Evolutionary conservation across 2,888 invertebrate genomes (phyloP), one percentile per base, ranked within the genome.

Genomic region (Leptogaster cylindrica): DNA sequence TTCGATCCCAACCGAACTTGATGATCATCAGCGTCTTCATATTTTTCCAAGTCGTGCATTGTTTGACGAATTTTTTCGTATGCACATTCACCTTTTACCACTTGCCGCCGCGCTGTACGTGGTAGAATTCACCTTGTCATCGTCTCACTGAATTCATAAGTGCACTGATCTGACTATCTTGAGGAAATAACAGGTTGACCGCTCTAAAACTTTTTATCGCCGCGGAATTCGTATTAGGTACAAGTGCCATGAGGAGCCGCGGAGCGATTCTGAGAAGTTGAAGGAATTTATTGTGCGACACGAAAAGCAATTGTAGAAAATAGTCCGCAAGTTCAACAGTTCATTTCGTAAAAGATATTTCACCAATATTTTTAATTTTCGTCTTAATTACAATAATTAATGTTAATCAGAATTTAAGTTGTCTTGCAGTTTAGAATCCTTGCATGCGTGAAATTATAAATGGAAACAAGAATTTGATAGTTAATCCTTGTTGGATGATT

Each of bases 121-220:
- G 46, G 46, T 25, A 46, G 46, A 46, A 46, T 46, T 46, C 46
- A 25, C 46, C 46, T 46, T 46, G 46, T 46, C 46, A 46, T 46
- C 46, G 46, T 46, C 46, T 25, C 46, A 46, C 46, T 46, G 46
- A 46, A 46, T 46, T 46, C 46, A 46, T 46, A 46, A 46, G 46
- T 46, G 46, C 46, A 46, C 46, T 46, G 46, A 46, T 46, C 46
- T 46, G 46, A 46, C 46, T 46, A 46, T 46, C 46, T 46, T 20
- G 46, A 46, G 46, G 46, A 46, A 46, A 46, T 46, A 46, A 46
- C 46, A 46, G 46, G 46, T 46, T 46, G 25, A 20, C 16, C 20
- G 20, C 25, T 46, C 46, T 46, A 46, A 46, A 46, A 25, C n/a
- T n/a, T 46, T 46, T 46, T 46, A 46, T 46, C 25, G 46, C 23